Base-by-base conservation (phyloP, 2,888 invertebrate genomes). In the Drosophila incognita region DNA sequence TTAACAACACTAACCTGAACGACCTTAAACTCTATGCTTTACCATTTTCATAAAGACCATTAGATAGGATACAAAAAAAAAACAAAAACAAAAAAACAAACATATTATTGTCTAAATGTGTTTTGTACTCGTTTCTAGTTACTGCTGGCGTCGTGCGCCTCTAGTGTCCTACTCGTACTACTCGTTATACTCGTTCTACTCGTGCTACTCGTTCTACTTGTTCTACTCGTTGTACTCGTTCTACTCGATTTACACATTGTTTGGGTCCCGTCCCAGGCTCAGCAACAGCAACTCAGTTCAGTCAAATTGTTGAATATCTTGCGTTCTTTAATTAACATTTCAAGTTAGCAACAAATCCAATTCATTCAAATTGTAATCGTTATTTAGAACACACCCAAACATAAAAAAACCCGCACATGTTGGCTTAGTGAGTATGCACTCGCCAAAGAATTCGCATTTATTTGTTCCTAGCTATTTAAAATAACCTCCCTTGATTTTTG, bases 121-220 rank as follows among this genome's bases (percentile, higher is more conserved):
- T 76, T 87, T 82, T 87, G 73, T 87, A 89, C 82, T 87, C 77
- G 85, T 88, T 88, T 91, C 79, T 90, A 91, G 91, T 91, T 90
- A 91, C 91, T 60, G 90, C 91, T 69, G 91, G 91, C 81, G 89
- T 91, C 78, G 91, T 92, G 79, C 91, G 91, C 83, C 82, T 90
- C 71, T 91, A 91, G 83, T 52, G 69, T 67, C 59, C 74, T 48
- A 54, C 54, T 54, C 36, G 27, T 27, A 11, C n/a, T 38, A 38
- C 54, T 56, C 46, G 46, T 46, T 46, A 4, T 24, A 46, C 46
- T 24, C 8, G 46, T 83, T 75, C 74, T 73, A 76, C 62, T 65
- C 64, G 76, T 76, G 57, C 68, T 73, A 40, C 40, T 91, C 77
- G 91, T 92, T 74, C 91, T 90, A 83, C 82, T 90, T 67, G 70